phyloP scores from a whole-genome alignment of 1,140 invertebrate genomes.

The Oppia nitens region DNA sequence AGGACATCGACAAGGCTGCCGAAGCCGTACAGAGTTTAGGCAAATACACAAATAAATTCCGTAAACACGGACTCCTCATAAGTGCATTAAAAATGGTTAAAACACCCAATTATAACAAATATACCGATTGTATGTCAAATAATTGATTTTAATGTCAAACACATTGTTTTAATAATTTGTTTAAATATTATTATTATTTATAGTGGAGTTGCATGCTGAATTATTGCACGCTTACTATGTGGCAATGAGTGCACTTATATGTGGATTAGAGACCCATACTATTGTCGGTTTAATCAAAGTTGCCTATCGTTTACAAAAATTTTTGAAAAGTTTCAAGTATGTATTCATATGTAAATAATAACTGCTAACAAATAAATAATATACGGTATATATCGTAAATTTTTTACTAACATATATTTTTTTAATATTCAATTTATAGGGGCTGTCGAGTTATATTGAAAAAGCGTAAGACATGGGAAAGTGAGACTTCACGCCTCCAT shows the following conservation, averaged over 20 bases:
- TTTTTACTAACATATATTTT: no score
- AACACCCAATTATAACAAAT: no score
- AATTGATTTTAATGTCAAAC: no score
- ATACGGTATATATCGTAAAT: not conserved
- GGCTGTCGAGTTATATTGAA: conserved; percentile 7
- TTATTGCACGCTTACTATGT: not conserved
- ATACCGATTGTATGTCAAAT: no score
- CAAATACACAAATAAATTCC: no score
- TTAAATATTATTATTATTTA: no score
- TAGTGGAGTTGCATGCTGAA: conserved; percentile 9
- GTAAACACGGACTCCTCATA: no score
- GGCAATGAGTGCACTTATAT: not conserved
- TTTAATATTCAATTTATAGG: not conserved
- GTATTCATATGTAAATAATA: not conserved
- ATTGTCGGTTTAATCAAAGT: conserved; percentile 5
- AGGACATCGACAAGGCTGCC: no score
- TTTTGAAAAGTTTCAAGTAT: not conserved
- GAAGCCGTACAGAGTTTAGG: no score
- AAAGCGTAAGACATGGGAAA: conserved; percentile 11
- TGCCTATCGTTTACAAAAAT: conserved; percentile 1
- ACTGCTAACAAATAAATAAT: not conserved
- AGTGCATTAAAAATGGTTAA: no score
- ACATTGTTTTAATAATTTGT: no score
- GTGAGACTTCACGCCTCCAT: not conserved
- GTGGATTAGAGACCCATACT: not conserved